A percentile compares a stretch with the other conserved stretches of the same genome.
These are phyloP conservation scores for Ceratina calcarata DNA, from an alignment of 1,140 invertebrate genomes.

Conservation along the genomic window DNA sequence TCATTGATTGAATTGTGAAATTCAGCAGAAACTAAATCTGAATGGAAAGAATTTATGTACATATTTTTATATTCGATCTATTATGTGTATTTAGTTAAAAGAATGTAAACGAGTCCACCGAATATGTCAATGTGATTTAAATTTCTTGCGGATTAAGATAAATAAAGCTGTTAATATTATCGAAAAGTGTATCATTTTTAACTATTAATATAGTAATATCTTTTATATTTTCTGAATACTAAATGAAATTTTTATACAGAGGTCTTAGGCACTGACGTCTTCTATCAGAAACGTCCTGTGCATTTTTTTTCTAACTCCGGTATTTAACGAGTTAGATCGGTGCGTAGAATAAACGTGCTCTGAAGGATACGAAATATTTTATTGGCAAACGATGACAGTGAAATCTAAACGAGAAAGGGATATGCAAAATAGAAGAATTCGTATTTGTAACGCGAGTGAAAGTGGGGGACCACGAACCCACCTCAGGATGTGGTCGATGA, in stretches of 20 bases:
- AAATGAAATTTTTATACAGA: no score
- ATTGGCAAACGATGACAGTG: no score
- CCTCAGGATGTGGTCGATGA: slow-evolving; percentile 25
- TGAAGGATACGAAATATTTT: no score
- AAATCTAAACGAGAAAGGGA: no score
- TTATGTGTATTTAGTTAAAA: background rate
- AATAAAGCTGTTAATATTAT: slow-evolving; percentile 60
- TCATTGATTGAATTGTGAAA: no score
- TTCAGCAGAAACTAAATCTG: background rate
- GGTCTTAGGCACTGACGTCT: no score
- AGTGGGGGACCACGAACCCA: background rate
- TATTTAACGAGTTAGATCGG: no score
- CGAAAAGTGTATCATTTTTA: background rate
- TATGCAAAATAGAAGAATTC: no score
- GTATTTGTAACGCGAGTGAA: slow-evolving; percentile 1
- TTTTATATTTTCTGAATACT: background rate
- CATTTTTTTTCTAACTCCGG: no score
- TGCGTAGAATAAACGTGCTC: no score
- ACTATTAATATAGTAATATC: no score
- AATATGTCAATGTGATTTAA: slow-evolving; percentile 50
- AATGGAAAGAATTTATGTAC: background rate
- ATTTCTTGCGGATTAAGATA: slow-evolving; percentile 42
- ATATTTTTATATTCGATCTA: background rate
- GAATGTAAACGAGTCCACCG: slow-evolving; percentile 21
- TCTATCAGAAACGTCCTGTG: no score